Conservation (phyloP, 2,113 vertebrate genomes). For the Anguilla japonica region DNA sequence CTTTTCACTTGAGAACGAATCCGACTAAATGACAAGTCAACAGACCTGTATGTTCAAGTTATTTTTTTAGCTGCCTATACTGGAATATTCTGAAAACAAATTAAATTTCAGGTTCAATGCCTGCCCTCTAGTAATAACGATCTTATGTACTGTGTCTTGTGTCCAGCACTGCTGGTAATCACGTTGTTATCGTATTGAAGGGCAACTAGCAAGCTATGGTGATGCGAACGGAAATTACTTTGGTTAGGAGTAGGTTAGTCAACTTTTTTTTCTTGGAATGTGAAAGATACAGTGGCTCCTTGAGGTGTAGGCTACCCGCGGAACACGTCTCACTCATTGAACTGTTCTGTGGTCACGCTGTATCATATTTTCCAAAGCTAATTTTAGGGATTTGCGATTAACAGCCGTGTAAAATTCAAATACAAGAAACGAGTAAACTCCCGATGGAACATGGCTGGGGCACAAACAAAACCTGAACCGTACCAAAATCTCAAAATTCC, state of each 20-base stretch:
- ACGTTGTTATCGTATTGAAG: constrained; percentile 29
- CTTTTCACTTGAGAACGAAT: no score
- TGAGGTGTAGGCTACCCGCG: neutral
- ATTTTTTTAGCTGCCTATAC: neutral
- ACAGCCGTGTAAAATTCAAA: neutral
- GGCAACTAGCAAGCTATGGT: constrained; percentile 13
- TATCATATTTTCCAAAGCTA: neutral
- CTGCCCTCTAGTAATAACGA: constrained; percentile 24
- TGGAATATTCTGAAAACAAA: neutral
- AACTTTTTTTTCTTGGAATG: constrained; percentile 3
- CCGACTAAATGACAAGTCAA: no score
- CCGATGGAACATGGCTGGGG: neutral
- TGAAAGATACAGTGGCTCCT: neutral
- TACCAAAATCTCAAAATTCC: neutral
- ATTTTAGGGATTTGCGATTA: neutral
- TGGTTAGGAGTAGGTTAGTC: neutral
- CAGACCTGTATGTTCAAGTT: neutral
- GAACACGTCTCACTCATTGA: neutral
- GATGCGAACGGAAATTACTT: neutral
- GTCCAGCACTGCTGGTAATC: constrained; percentile 23
- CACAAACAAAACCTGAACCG: neutral
- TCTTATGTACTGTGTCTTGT: constrained; percentile 27
- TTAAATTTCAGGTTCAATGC: neutral
- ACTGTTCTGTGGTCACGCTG: neutral
- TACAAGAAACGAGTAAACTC: neutral